phyloP scores from a whole-genome alignment of 1,140 invertebrate genomes.

The Popillia japonica region DNA sequence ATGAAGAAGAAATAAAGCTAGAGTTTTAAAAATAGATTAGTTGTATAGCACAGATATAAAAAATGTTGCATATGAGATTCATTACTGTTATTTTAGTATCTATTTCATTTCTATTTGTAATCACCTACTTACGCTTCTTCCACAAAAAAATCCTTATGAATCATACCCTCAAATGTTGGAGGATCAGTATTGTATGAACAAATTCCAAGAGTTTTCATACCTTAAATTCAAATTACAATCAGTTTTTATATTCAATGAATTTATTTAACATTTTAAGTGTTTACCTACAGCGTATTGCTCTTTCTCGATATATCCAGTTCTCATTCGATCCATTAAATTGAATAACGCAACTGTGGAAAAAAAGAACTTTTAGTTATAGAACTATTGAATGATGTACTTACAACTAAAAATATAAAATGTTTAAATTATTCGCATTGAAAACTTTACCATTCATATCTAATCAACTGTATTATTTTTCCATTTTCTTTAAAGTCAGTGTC shows the following conservation, averaged over 20 bases:
- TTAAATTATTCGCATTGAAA: too few species aligned
- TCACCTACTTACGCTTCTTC: conserved; percentile 48
- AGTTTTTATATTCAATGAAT: background rate
- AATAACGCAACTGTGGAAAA: conserved; percentile 50
- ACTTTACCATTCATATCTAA: too few species aligned
- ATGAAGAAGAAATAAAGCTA: too few species aligned
- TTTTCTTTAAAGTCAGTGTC: too few species aligned
- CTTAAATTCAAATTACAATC: conserved; percentile 34
- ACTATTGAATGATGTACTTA: background rate
- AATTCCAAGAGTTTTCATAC: conserved; percentile 53
- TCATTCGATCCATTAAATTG: conserved; percentile 55
- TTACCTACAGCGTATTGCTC: conserved; percentile 52
- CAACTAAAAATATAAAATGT: background rate
- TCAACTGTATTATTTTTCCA: too few species aligned
- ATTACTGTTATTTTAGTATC: too few species aligned
- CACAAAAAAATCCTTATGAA: conserved; percentile 47
- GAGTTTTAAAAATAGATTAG: too few species aligned
- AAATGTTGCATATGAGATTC: too few species aligned
- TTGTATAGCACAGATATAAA: too few species aligned
- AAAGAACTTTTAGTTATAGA: background rate
- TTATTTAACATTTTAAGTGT: background rate
- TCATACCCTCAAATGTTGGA: conserved; percentile 44
- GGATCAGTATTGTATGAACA: conserved; percentile 49
- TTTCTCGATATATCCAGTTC: conserved; percentile 51
- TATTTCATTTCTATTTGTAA: background rate